These are phyloP conservation scores for Rhimphoctona megacephalus DNA, from an alignment of 2,888 invertebrate genomes.

Conservation along the genomic window DNA sequence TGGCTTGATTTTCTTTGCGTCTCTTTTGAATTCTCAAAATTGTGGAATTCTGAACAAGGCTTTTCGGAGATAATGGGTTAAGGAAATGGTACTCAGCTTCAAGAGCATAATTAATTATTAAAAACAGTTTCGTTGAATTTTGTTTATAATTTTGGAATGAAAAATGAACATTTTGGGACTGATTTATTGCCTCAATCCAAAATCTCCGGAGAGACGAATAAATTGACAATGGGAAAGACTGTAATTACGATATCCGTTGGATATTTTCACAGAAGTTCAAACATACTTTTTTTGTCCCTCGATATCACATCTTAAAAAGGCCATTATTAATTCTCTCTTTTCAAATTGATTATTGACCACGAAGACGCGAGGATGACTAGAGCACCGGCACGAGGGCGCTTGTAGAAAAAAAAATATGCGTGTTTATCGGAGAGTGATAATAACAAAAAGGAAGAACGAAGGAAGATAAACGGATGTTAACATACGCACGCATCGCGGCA, in stretches of 20 bases:
- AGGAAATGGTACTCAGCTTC: background rate
- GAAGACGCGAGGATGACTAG: conserved; percentile 65
- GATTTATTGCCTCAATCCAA: background rate
- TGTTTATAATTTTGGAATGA: background rate
- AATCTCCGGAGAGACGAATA: conserved; percentile 32
- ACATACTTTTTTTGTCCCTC: conserved; percentile 21
- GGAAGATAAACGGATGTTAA: conserved; percentile 51
- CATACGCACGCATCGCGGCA: conserved; percentile 47
- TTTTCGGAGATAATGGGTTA: background rate
- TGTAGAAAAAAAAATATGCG: conserved; percentile 3
- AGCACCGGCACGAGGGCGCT: conserved; percentile 52
- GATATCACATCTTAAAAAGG: background rate
- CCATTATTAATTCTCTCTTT: background rate
- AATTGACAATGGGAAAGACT: conserved; percentile 43
- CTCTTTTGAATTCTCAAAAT: background rate
- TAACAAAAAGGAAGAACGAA: conserved; percentile 45
- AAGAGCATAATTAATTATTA: background rate
- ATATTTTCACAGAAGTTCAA: conserved; percentile 38
- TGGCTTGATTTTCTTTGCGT: conserved; percentile 25
- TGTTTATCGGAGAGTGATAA: conserved; percentile 13
- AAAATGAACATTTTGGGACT: background rate
- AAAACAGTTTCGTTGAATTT: background rate
- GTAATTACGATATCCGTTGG: conserved; percentile 35
- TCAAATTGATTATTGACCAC: conserved; percentile 36
- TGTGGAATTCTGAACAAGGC: background rate